Base-by-base conservation (phyloP, 2,888 invertebrate species). In the Octodonta nipae region DNA sequence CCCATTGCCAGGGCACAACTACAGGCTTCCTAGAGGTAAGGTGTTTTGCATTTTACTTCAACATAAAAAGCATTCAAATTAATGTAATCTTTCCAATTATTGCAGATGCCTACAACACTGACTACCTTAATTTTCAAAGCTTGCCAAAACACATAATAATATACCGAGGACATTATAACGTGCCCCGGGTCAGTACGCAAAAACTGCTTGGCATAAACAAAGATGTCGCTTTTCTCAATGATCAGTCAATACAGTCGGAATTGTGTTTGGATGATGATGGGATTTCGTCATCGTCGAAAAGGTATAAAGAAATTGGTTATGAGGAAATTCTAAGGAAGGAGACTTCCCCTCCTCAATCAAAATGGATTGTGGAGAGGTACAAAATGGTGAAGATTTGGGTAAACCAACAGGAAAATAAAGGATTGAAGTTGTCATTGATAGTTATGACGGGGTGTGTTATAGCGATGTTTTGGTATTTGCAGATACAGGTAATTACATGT, bases 401-500 rank as follows among this genome's bases (percentile, higher is more conserved):
- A 1, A 72, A 76, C 50, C 77, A 79, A 47, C 80, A 83, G 49
- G 83, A 83, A 45, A 82, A 80, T 52, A 77, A 79, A 50, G 76
- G 71, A 3, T 58, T 82, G 1, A 82, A 82, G 58, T 65, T 82
- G 26, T 67, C 73, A 12, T 56, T 83, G 2, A 73, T 80, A 16
- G 67, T 81, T 33, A 63, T 81, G 28, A 66, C 75, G 15, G 74
- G 78, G 28, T 66, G 76, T 39, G 74, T 82, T 34, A 66, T 81
- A 36, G 69, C 73, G 12, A 73, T 82, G 73, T 76, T 78, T 54
- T 81, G 78, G 77, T 82, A 82, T 54, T 67, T 80, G 24, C 70
- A 76, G 51, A 72, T 74, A 58, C 77, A 81, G 63, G 78, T 77
- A 30, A 20, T n/a, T n/a, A n/a, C n/a, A n/a, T n/a, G n/a, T n/a